Base-by-base conservation (phyloP, 2,888 invertebrate genomes). In the Meteorus cinctellus region DNA sequence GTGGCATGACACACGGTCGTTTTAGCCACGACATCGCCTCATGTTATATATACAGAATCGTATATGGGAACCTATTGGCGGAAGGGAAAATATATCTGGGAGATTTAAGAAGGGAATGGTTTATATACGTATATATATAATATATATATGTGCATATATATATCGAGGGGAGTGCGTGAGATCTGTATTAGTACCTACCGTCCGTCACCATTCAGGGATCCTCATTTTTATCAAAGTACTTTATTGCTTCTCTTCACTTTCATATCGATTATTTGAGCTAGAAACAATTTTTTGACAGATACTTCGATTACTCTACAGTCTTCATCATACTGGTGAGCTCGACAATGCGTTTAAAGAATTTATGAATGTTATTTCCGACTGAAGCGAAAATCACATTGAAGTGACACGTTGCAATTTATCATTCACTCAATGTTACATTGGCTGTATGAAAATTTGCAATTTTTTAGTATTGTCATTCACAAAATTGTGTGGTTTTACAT, bases 141-240 rank as follows among this genome's bases (percentile, higher is more conserved):
- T 4, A 41, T 41, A 12, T 41, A 41, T 41, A 12, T 12, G 12
- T n/a, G 19, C 31, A 48, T 19, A 72, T 71, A 88, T 86, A 86
- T 87, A 86, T 86, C 81, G 84, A 86, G 72, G 87, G 88, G 86
- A 87, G 85, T 86, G 85, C 87, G 88, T 88, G 88, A 88, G 88
- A 88, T 88, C 88, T 88, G 88, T 88, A 88, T 88, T 88, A 88
- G 88, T 86, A 84, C 84, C 84, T 84, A 85, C 84, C 85, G 84
- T 71, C 75, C 82, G 51, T 77, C 77, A 72, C 72, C 66, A 14
- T 41, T 24, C 82, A 84, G 83, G 73, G 82, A 79, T 80, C 83
- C 85, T 85, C 85, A 85, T 82, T 82, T 72, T 80, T 83, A 84
- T 85, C 84, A 85, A 82, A 82, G 45, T 24, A 31, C 48, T 68